These are phyloP conservation scores for Anoplophora glabripennis DNA, from an alignment of 1,140 invertebrate genomes.

Conservation along the genomic window DNA sequence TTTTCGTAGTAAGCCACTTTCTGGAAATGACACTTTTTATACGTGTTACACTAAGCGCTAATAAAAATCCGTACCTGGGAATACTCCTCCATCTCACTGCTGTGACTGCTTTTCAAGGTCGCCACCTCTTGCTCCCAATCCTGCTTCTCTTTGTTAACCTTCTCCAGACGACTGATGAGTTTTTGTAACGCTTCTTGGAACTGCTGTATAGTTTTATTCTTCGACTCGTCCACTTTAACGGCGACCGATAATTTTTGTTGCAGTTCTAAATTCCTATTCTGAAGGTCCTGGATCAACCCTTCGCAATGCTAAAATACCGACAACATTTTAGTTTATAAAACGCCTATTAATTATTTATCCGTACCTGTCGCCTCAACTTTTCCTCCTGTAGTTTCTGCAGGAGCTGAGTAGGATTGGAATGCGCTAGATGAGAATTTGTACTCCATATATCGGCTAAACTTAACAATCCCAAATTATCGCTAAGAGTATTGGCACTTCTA, in stretches of 20 bases:
- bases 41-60: too few species aligned
- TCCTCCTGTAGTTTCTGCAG: constrained; percentile 70
- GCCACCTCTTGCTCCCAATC: constrained; percentile 31
- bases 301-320: constrained; percentile 65
- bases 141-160: constrained; percentile 35
- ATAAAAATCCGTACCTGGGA: constrained; percentile 32
- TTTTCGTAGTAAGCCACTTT: constrained; percentile 56
- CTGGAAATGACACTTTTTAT: not conserved
- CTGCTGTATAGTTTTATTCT: constrained; percentile 65
- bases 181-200: constrained; percentile 57
- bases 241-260: constrained; percentile 77
- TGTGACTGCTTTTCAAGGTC: constrained; percentile 34
- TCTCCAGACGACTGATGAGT: constrained; percentile 42
- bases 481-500: constrained; percentile 15
- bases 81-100: constrained; percentile 38
- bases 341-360: constrained; percentile 13
- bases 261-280: constrained; percentile 68
- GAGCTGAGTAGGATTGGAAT: constrained; percentile 29
- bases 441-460: constrained; percentile 58
- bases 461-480: constrained; percentile 41
- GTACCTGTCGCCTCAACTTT: constrained; percentile 67
- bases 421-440: constrained; percentile 28
- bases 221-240: constrained; percentile 68
- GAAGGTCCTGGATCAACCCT: constrained; percentile 68
- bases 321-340: not conserved